These are phyloP conservation scores for Coregonus ussuriensis DNA, from an alignment of 2,797 vertebrate genomes.

Conservation along the genomic window DNA sequence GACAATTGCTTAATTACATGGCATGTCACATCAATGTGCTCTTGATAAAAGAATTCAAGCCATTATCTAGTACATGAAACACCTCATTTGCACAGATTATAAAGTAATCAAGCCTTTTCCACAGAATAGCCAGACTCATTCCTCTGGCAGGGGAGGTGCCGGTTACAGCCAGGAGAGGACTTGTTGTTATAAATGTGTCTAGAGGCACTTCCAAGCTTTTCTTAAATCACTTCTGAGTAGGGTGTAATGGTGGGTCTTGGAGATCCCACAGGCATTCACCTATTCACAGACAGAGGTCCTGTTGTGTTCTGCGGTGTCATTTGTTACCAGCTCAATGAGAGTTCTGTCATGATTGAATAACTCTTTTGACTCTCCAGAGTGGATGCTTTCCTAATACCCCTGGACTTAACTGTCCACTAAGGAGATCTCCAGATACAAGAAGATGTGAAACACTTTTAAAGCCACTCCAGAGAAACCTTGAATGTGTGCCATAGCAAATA, in stretches of 20 bases:
- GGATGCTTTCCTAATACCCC: constrained; percentile 7
- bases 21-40: constrained; percentile 9
- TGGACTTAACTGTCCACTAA: constrained; percentile 9
- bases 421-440: constrained; percentile 22
- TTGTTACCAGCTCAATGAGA: background rate
- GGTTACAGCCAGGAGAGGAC: constrained; percentile 33
- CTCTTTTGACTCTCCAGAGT: background rate
- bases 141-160: constrained; percentile 22
- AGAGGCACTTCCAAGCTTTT: background rate
- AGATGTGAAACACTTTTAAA: constrained; percentile 8
- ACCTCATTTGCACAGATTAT: constrained; percentile 34
- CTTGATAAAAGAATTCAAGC: constrained; percentile 21
- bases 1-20: constrained; percentile 11
- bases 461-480: background rate
- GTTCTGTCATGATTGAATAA: constrained; percentile 11
- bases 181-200: constrained; percentile 52
- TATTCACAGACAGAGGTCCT: constrained; percentile 15
- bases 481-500: background rate
- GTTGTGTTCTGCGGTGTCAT: background rate
- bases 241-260: background rate
- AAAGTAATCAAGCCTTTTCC: constrained; percentile 28
- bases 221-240: background rate
- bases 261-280: background rate
- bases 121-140: constrained; percentile 30
- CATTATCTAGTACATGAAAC: constrained; percentile 14